Conservation (phyloP, 2,113 vertebrate species). For the Calypte anna region DNA sequence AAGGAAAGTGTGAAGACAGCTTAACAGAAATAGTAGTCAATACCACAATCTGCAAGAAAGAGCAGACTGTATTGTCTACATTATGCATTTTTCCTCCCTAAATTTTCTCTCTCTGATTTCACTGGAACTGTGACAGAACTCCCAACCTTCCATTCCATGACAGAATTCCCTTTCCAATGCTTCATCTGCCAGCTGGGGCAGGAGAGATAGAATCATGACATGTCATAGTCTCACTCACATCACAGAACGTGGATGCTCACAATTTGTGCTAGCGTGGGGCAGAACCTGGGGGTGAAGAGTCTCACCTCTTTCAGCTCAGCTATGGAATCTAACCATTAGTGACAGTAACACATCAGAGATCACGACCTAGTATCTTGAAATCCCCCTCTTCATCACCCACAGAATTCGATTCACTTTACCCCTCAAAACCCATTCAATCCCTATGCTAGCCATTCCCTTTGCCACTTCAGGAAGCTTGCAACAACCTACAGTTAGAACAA, state of each 20-base stretch:
- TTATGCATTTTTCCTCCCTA: neutral
- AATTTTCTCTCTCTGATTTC: neutral
- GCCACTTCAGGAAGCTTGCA: neutral
- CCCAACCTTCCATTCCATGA: neutral
- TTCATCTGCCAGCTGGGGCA: neutral
- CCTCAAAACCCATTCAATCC: neutral
- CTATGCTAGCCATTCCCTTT: neutral
- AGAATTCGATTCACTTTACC: neutral
- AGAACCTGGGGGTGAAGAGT: neutral
- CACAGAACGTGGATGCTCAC: neutral
- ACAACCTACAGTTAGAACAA: neutral
- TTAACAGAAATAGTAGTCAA: neutral
- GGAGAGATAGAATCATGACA: neutral
- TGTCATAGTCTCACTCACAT: neutral
- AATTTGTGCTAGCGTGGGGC: neutral
- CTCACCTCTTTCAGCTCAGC: neutral
- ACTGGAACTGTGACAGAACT: neutral
- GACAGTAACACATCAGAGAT: neutral
- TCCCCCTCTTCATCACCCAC: neutral
- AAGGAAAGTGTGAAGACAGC: slow-evolving; percentile 23
- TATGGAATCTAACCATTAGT: neutral
- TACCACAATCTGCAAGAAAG: neutral
- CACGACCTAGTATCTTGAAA: neutral
- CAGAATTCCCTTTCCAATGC: neutral
- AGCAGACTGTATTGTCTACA: neutral